Base-by-base conservation (phyloP, 92 coral and sea anemone species). In the Epizoanthus stellaris region DNA sequence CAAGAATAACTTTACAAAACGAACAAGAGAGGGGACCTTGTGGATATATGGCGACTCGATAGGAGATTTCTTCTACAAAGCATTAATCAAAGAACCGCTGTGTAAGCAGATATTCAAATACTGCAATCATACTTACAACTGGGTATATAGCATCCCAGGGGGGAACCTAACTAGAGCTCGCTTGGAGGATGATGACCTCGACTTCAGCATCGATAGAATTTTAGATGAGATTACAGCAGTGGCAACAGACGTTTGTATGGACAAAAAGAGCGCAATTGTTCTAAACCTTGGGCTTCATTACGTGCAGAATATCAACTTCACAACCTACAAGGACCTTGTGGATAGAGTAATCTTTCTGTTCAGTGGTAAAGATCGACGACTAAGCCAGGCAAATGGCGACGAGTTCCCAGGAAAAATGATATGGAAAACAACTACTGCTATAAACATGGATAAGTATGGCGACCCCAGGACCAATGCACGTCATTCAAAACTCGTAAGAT, bases 351-450 rank as follows among this genome's bases (percentile, higher is more conserved):
- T 94, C 42, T 54, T 71, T 67, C 64, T 94, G 85, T 85, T 94
- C 25, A 87, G 20, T 75, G 92, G 91, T 70, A 89, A 74, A 25
- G 89, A 85, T 80, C 64, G 81, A 23, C 91, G 87, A 60, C 81
- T 81, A 16, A 66, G 62, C 21, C 84, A 80, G 73, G 84, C 60
- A 20, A 65, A 75, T 16, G 93, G 93, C 72, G 71, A 75, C 76
- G 56, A 56, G 42, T 92, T 87, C 80, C 79, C 54, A 60, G 98
- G 95, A 7, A 86, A 80, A 19, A 69, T 92, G 87, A 87, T 94
- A 70, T 94, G 98, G 98, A 94, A 94, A 80, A 94, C 98, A 15
- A 94, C 98, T 3, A 89, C 98, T 85, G 93, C 98, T 17, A 94
- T 92, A 59, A 92, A 94, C 39, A 89, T 80, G 71, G 98, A 94